Evolutionary conservation across 2,113 vertebrate genomes (phyloP).

Genomic region (Telmatochromis brachygnathus): DNA sequence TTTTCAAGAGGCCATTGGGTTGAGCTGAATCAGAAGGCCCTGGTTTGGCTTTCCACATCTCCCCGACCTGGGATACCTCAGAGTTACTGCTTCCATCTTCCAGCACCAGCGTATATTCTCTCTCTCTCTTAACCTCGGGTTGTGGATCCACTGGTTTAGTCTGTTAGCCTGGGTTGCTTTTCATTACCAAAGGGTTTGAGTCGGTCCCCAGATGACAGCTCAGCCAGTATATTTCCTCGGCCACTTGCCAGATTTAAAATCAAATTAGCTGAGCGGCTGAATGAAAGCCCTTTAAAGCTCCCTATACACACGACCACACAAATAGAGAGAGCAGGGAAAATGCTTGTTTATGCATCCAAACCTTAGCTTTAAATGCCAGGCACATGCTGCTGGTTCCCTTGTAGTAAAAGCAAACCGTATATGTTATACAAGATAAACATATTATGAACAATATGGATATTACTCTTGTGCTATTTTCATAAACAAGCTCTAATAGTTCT

Average conservation of each 20-base stretch:
- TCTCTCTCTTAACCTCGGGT: neutral
- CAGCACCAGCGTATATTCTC: neutral
- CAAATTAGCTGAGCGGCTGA: conserved; percentile 51
- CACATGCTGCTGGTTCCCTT: neutral
- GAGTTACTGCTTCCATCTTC: neutral
- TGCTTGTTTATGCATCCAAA: conserved; percentile 15
- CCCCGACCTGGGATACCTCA: neutral
- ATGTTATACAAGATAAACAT: conserved; percentile 23
- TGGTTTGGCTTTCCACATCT: neutral
- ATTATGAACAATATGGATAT: conserved; percentile 28
- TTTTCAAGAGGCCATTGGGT: conserved; percentile 12
- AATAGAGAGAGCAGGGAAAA: neutral
- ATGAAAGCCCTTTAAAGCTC: conserved; percentile 41
- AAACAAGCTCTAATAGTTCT: conserved; percentile 38
- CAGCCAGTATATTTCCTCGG: conserved; percentile 25
- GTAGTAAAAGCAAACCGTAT: neutral
- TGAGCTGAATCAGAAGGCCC: neutral
- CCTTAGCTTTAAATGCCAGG: neutral
- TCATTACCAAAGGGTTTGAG: conserved; percentile 27
- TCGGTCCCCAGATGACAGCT: conserved; percentile 30
- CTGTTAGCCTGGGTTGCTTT: neutral
- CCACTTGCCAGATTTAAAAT: conserved; percentile 52
- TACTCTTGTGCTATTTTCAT: conserved; percentile 21
- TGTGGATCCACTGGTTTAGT: neutral
- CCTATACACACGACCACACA: neutral